phyloP scores from a whole-genome alignment of 1,140 invertebrate species.

The Rhagoletis zephyria region DNA sequence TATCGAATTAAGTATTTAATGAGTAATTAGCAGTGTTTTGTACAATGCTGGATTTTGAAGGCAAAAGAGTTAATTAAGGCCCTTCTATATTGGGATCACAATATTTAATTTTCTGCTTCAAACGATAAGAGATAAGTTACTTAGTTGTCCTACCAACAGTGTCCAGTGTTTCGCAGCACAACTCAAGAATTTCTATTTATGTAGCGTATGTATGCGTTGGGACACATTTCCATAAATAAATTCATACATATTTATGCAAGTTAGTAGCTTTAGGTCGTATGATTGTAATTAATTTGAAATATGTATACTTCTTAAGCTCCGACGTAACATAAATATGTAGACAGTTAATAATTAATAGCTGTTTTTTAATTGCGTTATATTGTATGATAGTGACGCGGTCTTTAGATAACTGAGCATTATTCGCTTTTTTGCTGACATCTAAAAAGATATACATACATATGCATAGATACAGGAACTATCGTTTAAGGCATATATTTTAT shows the following conservation, averaged over 20 bases:
- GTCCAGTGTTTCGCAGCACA: too few species aligned
- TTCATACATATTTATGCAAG: background rate
- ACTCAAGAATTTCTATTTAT: background rate
- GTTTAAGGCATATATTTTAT: too few species aligned
- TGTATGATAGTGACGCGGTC: background rate
- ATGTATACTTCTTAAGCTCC: background rate
- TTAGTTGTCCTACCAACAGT: too few species aligned
- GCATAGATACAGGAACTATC: too few species aligned
- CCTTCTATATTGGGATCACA: too few species aligned
- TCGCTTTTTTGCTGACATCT: background rate
- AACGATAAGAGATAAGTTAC: too few species aligned
- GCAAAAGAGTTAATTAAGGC: too few species aligned
- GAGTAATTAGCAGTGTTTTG: too few species aligned
- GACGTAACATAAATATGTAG: background rate
- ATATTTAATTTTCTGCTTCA: too few species aligned
- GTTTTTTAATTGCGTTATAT: background rate
- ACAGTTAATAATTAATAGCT: conserved; percentile 35
- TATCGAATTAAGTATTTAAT: too few species aligned
- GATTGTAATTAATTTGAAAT: conserved; percentile 24
- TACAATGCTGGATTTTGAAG: too few species aligned
- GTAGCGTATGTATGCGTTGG: background rate
- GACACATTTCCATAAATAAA: background rate
- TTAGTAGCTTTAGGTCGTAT: conserved; percentile 11
- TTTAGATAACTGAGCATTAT: background rate
- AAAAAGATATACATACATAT: background rate